Percentiles rank a stretch among this genome's conserved stretches.
These are phyloP conservation scores for Amphilophus citrinellus DNA, from an alignment of 2,113 vertebrate genomes.

Conservation along the genomic window DNA sequence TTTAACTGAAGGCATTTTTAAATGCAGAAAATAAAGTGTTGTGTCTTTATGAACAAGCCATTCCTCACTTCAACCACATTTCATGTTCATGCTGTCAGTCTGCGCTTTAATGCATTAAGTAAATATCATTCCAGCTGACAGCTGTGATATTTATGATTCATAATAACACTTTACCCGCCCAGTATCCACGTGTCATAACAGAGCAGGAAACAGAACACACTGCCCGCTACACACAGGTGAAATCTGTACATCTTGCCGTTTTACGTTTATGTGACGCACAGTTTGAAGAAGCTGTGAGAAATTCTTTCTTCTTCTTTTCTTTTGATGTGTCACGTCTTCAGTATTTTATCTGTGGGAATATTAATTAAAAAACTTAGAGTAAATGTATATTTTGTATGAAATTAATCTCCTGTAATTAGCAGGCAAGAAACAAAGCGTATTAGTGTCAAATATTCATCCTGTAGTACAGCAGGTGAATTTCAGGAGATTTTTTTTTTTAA, in stretches of 20 bases:
- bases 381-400: not conserved
- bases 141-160: slow-evolving; percentile 23
- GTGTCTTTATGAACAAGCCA: not conserved
- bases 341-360: not conserved
- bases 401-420: not conserved
- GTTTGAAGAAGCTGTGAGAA: not conserved
- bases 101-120: not conserved
- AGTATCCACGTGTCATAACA: not conserved
- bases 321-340: not conserved
- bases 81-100: not conserved
- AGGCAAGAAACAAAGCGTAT: not conserved
- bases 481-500: not conserved
- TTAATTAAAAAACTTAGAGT: not conserved
- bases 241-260: not conserved
- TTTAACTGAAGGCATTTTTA: not conserved
- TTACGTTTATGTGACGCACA: slow-evolving; percentile 11
- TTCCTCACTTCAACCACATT: not conserved
- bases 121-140: slow-evolving; percentile 12
- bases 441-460: not conserved
- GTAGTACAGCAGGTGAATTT: not conserved
- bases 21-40: not conserved
- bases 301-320: slow-evolving; percentile 1
- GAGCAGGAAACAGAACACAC: not conserved
- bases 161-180: slow-evolving; percentile 11
- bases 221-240: not conserved